Evolutionary conservation across 2,888 invertebrate genomes (phyloP), one percentile per base, ranked within the genome.

Genomic region (Yponomeuta plumbellus): DNA sequence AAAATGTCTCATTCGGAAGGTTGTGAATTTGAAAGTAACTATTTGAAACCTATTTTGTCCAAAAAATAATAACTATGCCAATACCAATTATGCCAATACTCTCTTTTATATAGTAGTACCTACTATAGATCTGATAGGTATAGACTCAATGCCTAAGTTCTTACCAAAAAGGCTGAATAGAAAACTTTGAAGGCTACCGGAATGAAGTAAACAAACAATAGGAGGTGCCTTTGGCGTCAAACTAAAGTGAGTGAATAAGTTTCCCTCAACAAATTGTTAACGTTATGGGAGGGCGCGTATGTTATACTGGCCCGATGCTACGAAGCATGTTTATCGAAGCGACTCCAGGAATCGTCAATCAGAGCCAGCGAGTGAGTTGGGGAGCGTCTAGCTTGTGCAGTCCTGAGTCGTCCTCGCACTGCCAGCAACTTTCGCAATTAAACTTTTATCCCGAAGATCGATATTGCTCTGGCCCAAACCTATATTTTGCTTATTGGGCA

Each of bases 401-500:
- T 59, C 59, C 59, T 21, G 11, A 13, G 61, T 34, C 61, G 83
- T 84, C 83, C 84, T 81, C 79, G 77, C 78, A 81, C 80, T 84
- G 80, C 82, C 85, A 83, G 83, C 81, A 87, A 88, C 84, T 88
- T 89, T 86, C 70, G 81, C 87, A 88, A 87, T 89, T 88, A 88
- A 88, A 89, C 84, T 88, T 87, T 86, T 86, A 87, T 86, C 82
- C 77, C 77, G 73, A 70, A 80, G 76, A 83, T 85, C 85, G 80
- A 83, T 83, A 83, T 82, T 80, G 77, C 81, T 76, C 73, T 75
- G 78, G 72, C 76, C 76, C 69, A 67, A 72, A 64, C 62, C 76
- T 82, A 81, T 84, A 82, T 81, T 81, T 81, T 81, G 79, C 77
- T 52, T 61, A 67, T 66, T 64, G 66, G 17, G 44, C 44, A 26